Base-by-base conservation (phyloP, 2,797 vertebrate genomes). In the Danionella dracula region DNA sequence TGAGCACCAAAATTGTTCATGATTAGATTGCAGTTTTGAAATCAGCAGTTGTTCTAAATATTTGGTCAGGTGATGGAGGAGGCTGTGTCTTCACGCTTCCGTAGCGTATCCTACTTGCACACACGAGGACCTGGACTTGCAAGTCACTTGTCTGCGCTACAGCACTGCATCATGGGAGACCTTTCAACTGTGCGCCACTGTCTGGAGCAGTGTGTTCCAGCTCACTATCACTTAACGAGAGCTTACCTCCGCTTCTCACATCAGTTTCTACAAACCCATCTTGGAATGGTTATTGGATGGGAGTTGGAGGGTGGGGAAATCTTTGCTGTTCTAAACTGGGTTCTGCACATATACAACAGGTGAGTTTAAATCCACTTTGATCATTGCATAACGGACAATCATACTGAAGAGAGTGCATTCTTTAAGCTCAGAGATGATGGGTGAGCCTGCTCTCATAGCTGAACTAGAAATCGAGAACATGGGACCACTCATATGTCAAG, bases 291-390 rank as follows among this genome's bases (percentile, higher is more conserved):
- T 32, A 91, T 92, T 51, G 84, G 83, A 58, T 89, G 87, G 76
- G 93, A 95, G 63, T 89, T 98, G 79, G 92, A 92, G 80, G 94
- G 93, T 19, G 90, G 94, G 0, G 93, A 92, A 0, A 90, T 96
- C 68, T 97, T 98, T 37, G 85, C 92, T 6, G 83, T 99, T 59
- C 92, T 99, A 0, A 92, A 93, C 74, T 99, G 96, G 96, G 87
- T 86, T 0, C 81, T 93, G 12, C 90, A 79, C 8, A 86, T 94
- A 67, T 99, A 96, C 81, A 88, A 78, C 76, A 95, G 96, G 96
- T 99, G 89, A 88, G 78, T 31, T 3, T 3, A 27, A 6, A 27
- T 27, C 6, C 23, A 3, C 6, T 27, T 27, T 6, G 3, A 27
- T 27, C 23, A 27, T 27, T 27, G 23, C 3, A 6, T 27, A 3